Evolutionary conservation across 2,888 invertebrate species (phyloP), one percentile per base, ranked within the genome.

Genomic region (Vannuccia rotundouncinata): DNA sequence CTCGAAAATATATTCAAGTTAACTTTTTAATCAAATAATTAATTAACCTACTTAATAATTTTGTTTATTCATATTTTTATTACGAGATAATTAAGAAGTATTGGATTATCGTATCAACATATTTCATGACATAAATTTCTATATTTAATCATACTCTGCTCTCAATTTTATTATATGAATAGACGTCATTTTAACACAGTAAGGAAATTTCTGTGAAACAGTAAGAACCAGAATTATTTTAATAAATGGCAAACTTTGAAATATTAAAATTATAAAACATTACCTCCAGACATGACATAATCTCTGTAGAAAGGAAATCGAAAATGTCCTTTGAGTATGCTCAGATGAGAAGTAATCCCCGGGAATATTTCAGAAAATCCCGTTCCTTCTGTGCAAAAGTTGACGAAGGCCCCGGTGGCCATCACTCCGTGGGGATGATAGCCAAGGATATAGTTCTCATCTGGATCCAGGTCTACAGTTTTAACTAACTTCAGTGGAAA

Each of bases 341-440:
- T 84, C 59, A 90, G 84, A 83, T 87, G 87, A 0, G 89, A 86
- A 17, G 83, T 84, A 5, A 90, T 85, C 0, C 89, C 89, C 17
- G 90, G 90, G 83, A 89, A 90, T 59, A 84, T 81, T 78, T 88
- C 82, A 77, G 87, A 86, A 83, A 90, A 89, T n/a, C 87, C 87
- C 0, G 88, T 88, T 22, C 87, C 90, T 82, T 90, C 92, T 0
- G 93, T 92, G 0, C 91, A 92, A 88, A 96, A 95, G 60, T 92
- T 92, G 0, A 91, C 91, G 83, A 93, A 92, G 0, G 92, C 91
- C 0, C 95, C 95, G 29, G 92, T 91, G 77, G 93, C 92, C 27
- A 96, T 89, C 0, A 95, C 90, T 0, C 97, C 97, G 88, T 98
- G 97, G 0, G 97, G 97, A 88, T 94, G 95, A 81, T 92, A 91